phyloP scores from a whole-genome alignment of 2,888 invertebrate genomes.

The Desoria tigrina region DNA sequence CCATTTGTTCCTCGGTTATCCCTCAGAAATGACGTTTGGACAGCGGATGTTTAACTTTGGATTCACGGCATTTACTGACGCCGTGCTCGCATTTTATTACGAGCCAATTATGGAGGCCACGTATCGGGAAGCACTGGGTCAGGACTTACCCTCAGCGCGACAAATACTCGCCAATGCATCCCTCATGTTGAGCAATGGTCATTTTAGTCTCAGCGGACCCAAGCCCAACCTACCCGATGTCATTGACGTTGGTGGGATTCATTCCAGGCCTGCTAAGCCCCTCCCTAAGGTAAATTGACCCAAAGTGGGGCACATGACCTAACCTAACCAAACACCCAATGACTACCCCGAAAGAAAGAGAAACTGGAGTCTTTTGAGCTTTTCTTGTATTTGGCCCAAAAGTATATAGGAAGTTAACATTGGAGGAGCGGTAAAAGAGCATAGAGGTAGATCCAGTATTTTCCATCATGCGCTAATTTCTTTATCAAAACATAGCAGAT shows the following conservation, averaged over 20 bases:
- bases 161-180: constrained; percentile 34
- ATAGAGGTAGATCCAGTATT: too few species aligned
- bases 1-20: constrained; percentile 52
- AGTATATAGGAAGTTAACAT: too few species aligned
- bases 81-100: constrained; percentile 55
- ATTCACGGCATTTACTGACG: constrained; percentile 56
- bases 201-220: constrained; percentile 48
- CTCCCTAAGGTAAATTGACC: constrained; percentile 48
- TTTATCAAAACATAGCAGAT: too few species aligned
- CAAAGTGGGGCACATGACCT: too few species aligned
- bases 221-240: constrained; percentile 53
- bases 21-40: constrained; percentile 52
- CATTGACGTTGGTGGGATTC: constrained; percentile 54
- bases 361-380: too few species aligned
- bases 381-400: too few species aligned
- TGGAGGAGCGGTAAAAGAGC: too few species aligned
- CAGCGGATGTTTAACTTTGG: constrained; percentile 53
- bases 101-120: constrained; percentile 47
- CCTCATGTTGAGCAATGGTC: constrained; percentile 52
- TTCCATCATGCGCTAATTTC: too few species aligned
- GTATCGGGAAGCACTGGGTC: constrained; percentile 37
- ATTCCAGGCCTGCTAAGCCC: constrained; percentile 49
- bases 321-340: too few species aligned
- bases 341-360: too few species aligned
- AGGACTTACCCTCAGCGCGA: constrained; percentile 8